Percentiles rank a stretch among this genome's conserved stretches.
Conservation (phyloP, 2,797 vertebrate species). For the Microcaecilia unicolor region DNA sequence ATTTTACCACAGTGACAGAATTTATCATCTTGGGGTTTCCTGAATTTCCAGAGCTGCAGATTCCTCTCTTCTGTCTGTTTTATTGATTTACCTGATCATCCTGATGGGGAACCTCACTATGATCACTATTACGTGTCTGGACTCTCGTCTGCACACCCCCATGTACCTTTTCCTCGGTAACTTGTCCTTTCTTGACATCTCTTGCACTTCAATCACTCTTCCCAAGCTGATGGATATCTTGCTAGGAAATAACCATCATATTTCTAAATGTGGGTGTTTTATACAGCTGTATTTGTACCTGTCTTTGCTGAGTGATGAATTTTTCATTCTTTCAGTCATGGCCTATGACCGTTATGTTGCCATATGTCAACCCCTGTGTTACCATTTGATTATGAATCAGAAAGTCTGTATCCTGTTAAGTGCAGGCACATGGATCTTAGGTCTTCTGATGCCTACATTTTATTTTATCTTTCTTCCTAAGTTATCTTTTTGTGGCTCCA, state of each 20-base stretch:
- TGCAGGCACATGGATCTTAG: neutral
- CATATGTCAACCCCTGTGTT: conserved; percentile 4
- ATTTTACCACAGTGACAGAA: no score
- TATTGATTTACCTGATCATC: no score
- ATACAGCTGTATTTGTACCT: conserved; percentile 14
- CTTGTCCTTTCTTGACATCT: conserved; percentile 13
- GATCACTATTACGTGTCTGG: conserved; percentile 1
- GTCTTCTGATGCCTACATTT: conserved; percentile 1
- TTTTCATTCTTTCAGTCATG: conserved; percentile 8
- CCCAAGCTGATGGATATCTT: conserved; percentile 21
- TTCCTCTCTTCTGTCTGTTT: conserved; percentile 7
- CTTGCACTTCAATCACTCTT: conserved; percentile 11
- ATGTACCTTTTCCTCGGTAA: conserved; percentile 20
- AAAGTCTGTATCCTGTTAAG: neutral
- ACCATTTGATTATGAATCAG: conserved; percentile 5
- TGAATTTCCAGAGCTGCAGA: conserved; percentile 3
- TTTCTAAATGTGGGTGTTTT: conserved; percentile 6
- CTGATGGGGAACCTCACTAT: no score
- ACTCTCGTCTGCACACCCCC: conserved; percentile 9
- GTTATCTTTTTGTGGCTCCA: conserved; percentile 11
- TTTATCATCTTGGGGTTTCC: conserved; percentile 23
- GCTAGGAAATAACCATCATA: neutral
- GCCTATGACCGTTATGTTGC: conserved; percentile 10
- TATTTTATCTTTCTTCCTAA: conserved; percentile 11
- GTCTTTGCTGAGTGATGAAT: conserved; percentile 8